phyloP scores from a whole-genome alignment of 1,140 invertebrate species.

The Drosophila lini region DNA sequence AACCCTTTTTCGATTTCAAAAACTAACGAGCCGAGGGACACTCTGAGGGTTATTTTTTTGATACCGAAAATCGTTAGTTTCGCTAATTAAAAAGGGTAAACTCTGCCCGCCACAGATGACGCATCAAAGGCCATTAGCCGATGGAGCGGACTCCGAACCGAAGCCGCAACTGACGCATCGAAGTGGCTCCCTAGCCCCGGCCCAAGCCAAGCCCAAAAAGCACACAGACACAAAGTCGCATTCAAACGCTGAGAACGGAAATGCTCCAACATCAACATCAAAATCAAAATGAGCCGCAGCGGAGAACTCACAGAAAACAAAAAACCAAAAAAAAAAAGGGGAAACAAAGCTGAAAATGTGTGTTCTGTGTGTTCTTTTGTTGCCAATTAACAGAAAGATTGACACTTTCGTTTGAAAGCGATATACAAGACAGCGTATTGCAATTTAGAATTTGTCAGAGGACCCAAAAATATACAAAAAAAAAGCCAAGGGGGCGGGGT shows the following conservation, averaged over 20 bases:
- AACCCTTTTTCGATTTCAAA: background rate
- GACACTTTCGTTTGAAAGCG: conserved; percentile 79
- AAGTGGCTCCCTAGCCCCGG: conserved; percentile 6
- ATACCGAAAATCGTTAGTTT: conserved; percentile 27
- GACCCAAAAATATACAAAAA: conserved; percentile 7
- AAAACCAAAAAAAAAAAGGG: conserved; percentile 8
- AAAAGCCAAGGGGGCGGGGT: background rate
- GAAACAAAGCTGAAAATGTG: conserved; percentile 34
- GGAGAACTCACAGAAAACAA: conserved; percentile 23
- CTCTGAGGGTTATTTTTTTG: background rate
- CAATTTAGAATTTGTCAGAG: conserved; percentile 71
- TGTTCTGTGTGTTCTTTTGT: conserved; percentile 55
- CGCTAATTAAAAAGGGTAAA: conserved; percentile 75
- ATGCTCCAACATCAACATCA: conserved; percentile 51
- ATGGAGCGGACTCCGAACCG: conserved; percentile 42
- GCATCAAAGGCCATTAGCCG: conserved; percentile 80
- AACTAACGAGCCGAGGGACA: background rate
- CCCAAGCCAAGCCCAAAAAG: conserved; percentile 58
- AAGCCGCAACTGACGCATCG: conserved; percentile 22
- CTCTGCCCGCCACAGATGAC: conserved; percentile 41
- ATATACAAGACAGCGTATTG: conserved; percentile 61
- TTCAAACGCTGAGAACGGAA: conserved; percentile 72
- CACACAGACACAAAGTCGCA: conserved; percentile 29
- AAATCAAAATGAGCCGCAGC: conserved; percentile 57
- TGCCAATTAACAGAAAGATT: conserved; percentile 81